A percentile compares a stretch with the other conserved stretches of the same genome.
Evolutionary conservation across 2,888 invertebrate species (phyloP).

Genomic region (Idaea biselata): DNA sequence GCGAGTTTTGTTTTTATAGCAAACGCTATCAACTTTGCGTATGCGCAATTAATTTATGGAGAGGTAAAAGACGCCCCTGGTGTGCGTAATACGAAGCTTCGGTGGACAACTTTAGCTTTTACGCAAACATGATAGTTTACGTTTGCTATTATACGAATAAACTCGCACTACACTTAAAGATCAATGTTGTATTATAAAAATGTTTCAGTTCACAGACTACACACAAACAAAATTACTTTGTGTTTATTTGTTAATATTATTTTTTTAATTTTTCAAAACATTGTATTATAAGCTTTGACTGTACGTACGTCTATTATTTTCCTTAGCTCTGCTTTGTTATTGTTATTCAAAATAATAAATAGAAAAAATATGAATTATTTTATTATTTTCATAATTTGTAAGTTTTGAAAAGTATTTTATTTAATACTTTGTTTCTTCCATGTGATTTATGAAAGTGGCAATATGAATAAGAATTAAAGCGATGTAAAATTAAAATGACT

Average conservation of each 20-base stretch:
- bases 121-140: too few species aligned
- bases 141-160: too few species aligned
- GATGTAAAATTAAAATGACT: conserved; percentile 38
- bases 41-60: too few species aligned
- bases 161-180: background rate
- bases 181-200: background rate
- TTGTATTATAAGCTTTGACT: background rate
- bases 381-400: conserved; percentile 56
- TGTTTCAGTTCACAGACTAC: background rate
- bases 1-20: too few species aligned
- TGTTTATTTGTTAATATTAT: background rate
- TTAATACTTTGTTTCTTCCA: conserved; percentile 72
- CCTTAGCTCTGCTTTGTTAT: conserved; percentile 58
- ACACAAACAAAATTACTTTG: background rate
- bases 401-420: conserved; percentile 64
- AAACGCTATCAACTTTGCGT: too few species aligned
- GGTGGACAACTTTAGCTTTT: too few species aligned
- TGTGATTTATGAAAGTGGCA: conserved; percentile 76
- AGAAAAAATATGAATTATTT: conserved; percentile 61
- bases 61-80: too few species aligned
- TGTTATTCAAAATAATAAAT: conserved; percentile 62
- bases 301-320: background rate
- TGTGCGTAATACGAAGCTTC: too few species aligned
- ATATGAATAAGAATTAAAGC: conserved; percentile 67
- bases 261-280: background rate